phyloP scores from a whole-genome alignment of 2,113 vertebrate genomes.

The Trematomus loennbergii region DNA sequence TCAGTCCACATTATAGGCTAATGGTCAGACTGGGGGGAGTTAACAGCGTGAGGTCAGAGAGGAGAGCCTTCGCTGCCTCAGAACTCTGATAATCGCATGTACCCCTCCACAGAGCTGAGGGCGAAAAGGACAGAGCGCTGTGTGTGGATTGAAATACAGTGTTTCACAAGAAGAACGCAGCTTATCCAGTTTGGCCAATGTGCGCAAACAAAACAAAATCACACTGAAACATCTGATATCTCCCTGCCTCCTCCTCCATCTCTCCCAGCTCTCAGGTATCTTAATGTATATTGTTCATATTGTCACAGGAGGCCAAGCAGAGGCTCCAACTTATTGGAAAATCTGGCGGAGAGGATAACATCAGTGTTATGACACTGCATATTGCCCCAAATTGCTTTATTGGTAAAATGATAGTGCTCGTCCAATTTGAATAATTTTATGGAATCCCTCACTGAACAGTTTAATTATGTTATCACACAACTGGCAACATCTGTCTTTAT shows the following conservation, averaged over 20 bases:
- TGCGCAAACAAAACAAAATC: not conserved
- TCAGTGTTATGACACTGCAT: conserved; percentile 87
- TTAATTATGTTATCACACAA: conserved; percentile 92
- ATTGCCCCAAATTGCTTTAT: conserved; percentile 89
- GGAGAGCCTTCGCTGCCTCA: no score
- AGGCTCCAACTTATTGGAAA: conserved; percentile 84
- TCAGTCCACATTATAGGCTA: no score
- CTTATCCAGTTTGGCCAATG: not conserved
- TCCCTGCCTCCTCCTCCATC: conserved; percentile 49
- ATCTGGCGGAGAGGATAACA: conserved; percentile 82
- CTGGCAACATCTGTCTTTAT: conserved; percentile 91
- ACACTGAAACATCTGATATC: conserved; percentile 31
- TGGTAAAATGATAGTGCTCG: conserved; percentile 90
- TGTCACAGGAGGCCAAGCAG: conserved; percentile 71
- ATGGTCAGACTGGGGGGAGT: no score
- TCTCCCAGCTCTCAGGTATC: conserved; percentile 65
- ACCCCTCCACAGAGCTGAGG: no score
- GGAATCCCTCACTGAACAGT: conserved; percentile 88
- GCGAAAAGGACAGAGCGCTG: no score
- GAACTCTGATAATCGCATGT: no score
- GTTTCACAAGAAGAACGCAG: no score
- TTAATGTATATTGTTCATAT: conserved; percentile 74
- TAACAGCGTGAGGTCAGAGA: no score
- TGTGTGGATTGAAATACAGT: no score
- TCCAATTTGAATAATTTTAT: conserved; percentile 90